Base-by-base conservation (phyloP, 2,888 invertebrate genomes). In the Volucella zonaria region DNA sequence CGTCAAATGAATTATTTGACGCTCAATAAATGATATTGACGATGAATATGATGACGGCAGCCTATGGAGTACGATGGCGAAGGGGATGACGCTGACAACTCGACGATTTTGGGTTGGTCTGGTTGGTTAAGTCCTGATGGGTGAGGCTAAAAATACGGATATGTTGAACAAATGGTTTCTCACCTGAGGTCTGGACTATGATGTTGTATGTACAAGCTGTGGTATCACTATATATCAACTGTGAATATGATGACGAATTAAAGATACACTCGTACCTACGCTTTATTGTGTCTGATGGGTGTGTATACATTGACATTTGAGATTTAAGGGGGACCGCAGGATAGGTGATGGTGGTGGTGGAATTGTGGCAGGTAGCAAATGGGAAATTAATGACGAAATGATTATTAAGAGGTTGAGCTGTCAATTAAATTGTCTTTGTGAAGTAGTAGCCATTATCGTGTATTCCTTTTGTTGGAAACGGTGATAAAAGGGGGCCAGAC, bases 1-100 rank as follows among this genome's bases (percentile, higher is more conserved):
- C 79, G 42, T 82, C 79, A 82, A 82, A 82, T 74, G 74, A 79
- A 74, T 82, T 79, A 82, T 82, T 82, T 82, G 82, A 62, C 62
- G 74, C 82, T 82, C 82, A 68, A 82, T 82, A 74, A 79, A 79
- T 74, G 67, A 68, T 78, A 76, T 82, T 74, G 74, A 74, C 68
- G 74, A 58, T 40, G 79, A 64, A 61, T 61, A 74, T 64, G 73
- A 73, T 64, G 43, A 64, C 64, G 52, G 14, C 31, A 31, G 31
- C 31, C 31, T 31, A 31, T 31, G 31, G 31, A 23, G 23, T 23
- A 23, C 4, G 23, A 23, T 23, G 23, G 4, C 23, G 23, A 31
- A 31, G 31, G 31, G 31, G 31, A 31, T 31, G 31, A 31, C 6
- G 31, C 42, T 42, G 58, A 59, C 58, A 9, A 42, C 40, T 40